Evolutionary conservation across 1,140 invertebrate species (phyloP), one percentile per base, ranked within the genome.

Genomic region (Zaprionus camerounensis): DNA sequence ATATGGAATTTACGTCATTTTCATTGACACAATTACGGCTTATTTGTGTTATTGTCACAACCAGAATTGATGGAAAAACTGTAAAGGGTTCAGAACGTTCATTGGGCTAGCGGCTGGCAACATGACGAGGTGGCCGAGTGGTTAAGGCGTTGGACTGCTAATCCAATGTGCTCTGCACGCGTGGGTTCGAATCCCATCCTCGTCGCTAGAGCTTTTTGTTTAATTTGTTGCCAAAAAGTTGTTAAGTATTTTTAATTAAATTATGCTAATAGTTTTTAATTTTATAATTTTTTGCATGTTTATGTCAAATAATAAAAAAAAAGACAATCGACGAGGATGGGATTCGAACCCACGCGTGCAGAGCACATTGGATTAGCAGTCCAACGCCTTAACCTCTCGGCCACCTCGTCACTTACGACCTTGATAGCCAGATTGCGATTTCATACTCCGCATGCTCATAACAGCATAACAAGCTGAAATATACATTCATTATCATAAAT

Each of bases 81-180:
- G 49, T 44, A 68, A 51, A 67, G 58, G 53, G 58, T 63, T 79
- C 64, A 80, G 69, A 76, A 80, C 59, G 28, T 22, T 66, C 62
- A 56, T 73, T 88, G 80, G n/a, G 81, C 46, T 58, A 57, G 31
- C 70, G 46, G 22, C 26, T 7, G 31, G 9, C 69, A 62, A 78
- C 34, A 75, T 44, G 96, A 96, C 96, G 96, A 96, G 96, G 96
- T 96, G 96, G 96, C 96, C 96, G 96, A 96, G 96, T 96, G 96
- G 96, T 96, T 96, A 96, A 96, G 96, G 96, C 96, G 96, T 96
- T 96, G 96, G 96, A 96, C 96, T 96, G 96, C 96, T 96, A 96
- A 95, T 94, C 94, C 94, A 94, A 94, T 94, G 94, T 94, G 94
- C 94, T 94, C 94, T 94, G 94, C 96, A 96, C 96, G 96, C 96